These are phyloP conservation scores for Danio choprae DNA, from an alignment of 2,797 vertebrate species.

Conservation along the genomic window DNA sequence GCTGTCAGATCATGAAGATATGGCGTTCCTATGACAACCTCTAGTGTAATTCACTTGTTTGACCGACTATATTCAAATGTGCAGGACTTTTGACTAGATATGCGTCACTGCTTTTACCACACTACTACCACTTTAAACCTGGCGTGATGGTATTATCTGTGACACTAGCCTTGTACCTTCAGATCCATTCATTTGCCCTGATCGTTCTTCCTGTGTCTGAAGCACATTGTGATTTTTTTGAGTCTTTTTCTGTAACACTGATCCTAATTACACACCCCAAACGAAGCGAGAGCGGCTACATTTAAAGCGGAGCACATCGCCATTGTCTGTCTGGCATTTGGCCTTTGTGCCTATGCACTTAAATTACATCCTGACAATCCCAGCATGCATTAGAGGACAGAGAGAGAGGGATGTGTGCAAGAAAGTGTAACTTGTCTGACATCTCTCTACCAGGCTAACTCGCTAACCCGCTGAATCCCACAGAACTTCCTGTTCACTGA, in stretches of 20 bases:
- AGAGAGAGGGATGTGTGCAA: conserved; percentile 59
- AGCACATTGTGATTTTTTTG: conserved; percentile 61
- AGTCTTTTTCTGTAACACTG: conserved; percentile 79
- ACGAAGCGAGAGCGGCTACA: conserved; percentile 76
- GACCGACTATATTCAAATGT: background rate
- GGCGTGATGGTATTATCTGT: background rate
- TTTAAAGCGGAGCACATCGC: conserved; percentile 82
- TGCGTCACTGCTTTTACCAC: background rate
- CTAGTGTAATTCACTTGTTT: background rate
- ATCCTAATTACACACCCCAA: conserved; percentile 84
- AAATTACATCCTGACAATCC: conserved; percentile 88
- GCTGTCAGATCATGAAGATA: conserved; percentile 26
- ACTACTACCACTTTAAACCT: background rate
- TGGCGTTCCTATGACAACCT: conserved; percentile 30
- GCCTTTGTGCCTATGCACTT: conserved; percentile 85
- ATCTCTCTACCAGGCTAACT: conserved; percentile 31
- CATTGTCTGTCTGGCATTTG: conserved; percentile 85
- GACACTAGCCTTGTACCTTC: background rate
- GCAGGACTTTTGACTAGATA: background rate
- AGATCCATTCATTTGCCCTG: conserved; percentile 45
- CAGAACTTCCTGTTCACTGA: conserved; percentile 76
- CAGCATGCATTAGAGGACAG: conserved; percentile 78
- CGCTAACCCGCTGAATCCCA: conserved; percentile 72
- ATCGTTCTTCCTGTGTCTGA: conserved; percentile 42
- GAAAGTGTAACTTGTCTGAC: conserved; percentile 46